These are phyloP conservation scores for Atherix ibis DNA, from an alignment of 2,888 invertebrate species.

Conservation along the genomic window DNA sequence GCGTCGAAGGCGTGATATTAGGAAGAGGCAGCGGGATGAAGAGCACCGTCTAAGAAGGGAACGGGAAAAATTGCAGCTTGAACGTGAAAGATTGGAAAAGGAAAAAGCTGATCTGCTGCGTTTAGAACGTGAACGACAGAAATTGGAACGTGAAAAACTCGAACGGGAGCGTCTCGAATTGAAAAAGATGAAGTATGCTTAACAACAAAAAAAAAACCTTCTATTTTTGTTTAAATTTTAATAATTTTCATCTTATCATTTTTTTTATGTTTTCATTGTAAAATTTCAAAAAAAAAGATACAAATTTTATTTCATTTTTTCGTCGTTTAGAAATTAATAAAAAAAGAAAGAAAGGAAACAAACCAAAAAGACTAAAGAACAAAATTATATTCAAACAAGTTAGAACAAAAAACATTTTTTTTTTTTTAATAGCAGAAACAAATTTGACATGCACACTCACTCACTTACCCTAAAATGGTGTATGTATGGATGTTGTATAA, in stretches of 20 bases:
- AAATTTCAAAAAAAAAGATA: too few species aligned
- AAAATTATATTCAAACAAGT: too few species aligned
- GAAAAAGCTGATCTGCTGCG: constrained; percentile 74
- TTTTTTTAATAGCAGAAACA: too few species aligned
- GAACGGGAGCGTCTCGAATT: constrained; percentile 70
- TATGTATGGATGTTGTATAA: too few species aligned
- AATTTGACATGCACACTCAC: too few species aligned
- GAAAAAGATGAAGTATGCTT: constrained; percentile 49
- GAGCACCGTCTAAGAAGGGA: constrained; percentile 67
- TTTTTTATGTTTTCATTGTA: constrained; percentile 2
- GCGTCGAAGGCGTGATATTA: constrained; percentile 60
- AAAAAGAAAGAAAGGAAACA: neutral
- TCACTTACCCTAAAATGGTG: too few species aligned
- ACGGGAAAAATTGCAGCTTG: constrained; percentile 62
- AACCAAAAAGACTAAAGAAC: too few species aligned
- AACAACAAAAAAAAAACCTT: constrained; percentile 4
- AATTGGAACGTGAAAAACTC: constrained; percentile 55
- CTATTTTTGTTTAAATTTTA: constrained; percentile 2
- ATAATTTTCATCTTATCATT: constrained; percentile 1
- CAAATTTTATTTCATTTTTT: too few species aligned
- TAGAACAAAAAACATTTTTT: too few species aligned
- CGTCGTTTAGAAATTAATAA: too few species aligned
- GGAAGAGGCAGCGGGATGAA: constrained; percentile 71
- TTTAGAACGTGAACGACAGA: constrained; percentile 69
- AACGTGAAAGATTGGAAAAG: constrained; percentile 74